These are phyloP conservation scores for Saccopteryx bilineata DNA, from an alignment of 2,113 vertebrate species.

Conservation along the genomic window DNA sequence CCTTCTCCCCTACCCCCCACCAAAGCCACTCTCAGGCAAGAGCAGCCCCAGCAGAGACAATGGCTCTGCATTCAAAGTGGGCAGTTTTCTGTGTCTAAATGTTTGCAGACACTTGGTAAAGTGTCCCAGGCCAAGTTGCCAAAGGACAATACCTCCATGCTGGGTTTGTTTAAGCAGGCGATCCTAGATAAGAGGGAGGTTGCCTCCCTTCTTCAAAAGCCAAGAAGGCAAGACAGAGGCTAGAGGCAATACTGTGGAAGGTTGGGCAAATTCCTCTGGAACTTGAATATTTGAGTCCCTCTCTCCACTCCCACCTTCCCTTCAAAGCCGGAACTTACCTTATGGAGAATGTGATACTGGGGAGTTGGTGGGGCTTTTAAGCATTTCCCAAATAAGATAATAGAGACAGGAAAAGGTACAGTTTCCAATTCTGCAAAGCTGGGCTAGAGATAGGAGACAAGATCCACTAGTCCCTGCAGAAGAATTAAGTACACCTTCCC, in stretches of 20 bases:
- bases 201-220: conserved; percentile 49
- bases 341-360: background rate
- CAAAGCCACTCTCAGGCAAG: conserved; percentile 86
- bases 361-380: background rate
- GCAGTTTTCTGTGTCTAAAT: conserved; percentile 84
- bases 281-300: background rate
- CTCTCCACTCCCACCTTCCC: background rate
- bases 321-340: background rate
- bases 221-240: conserved; percentile 55
- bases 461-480: background rate
- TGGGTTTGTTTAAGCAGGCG: conserved; percentile 61
- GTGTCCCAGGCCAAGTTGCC: conserved; percentile 85
- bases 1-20: conserved; percentile 58
- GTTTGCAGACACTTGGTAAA: conserved; percentile 88
- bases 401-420: background rate
- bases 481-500: background rate
- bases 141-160: conserved; percentile 79
- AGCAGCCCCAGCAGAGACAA: conserved; percentile 87
- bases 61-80: conserved; percentile 85
- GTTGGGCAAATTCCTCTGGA: conserved; percentile 11
- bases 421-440: background rate
- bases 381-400: background rate
- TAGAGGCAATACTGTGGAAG: background rate
- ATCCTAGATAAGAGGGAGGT: conserved; percentile 58
- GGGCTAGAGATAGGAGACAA: background rate